Base-by-base conservation (phyloP, 2,888 invertebrate genomes). In the Catocala sponsa region DNA sequence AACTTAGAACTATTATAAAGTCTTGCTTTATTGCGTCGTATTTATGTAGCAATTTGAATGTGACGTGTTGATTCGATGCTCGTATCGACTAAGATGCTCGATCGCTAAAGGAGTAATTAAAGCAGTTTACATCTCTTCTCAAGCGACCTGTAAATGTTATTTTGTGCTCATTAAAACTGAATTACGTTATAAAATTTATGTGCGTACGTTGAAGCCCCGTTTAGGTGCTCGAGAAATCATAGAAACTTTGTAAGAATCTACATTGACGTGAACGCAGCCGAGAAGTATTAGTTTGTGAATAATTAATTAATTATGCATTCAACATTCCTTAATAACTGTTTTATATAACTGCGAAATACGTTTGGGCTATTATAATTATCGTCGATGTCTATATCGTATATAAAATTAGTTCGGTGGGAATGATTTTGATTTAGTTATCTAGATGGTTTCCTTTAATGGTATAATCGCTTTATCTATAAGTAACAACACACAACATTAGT, bases 111-210 rank as follows among this genome's bases (percentile, higher is more conserved):
- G 79, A 80, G 86, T 86, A 90, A 92, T 92, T 90, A 91, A 90
- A 89, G 78, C 87, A 82, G 83, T 91, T 92, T 89, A 91, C 87
- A 86, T 90, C 88, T 86, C 83, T 85, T 89, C 86, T 83, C 87
- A 85, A 91, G 88, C 87, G 85, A 91, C 86, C 88, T 91, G 91
- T 85, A 90, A 91, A 92, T 87, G 90, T 91, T 91, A 89, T 88
- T 91, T 69, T 85, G 85, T 82, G 86, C 85, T 87, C 89, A 89
- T 92, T 91, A 92, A 91, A 90, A 86, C 81, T 64, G 80, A 90
- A 92, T 91, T 87, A 87, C 87, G 86, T 87, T 88, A 87, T 91
- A 90, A 91, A 91, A 83, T 91, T 90, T 88, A 91, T 87, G 82
- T 82, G 84, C 84, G 81, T 84, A 84, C 79, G 79, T 80, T 84